A percentile compares a stretch with the other conserved stretches of the same genome.
phyloP scores from a whole-genome alignment of 2,888 invertebrate species.

The Drosophila histrio region DNA sequence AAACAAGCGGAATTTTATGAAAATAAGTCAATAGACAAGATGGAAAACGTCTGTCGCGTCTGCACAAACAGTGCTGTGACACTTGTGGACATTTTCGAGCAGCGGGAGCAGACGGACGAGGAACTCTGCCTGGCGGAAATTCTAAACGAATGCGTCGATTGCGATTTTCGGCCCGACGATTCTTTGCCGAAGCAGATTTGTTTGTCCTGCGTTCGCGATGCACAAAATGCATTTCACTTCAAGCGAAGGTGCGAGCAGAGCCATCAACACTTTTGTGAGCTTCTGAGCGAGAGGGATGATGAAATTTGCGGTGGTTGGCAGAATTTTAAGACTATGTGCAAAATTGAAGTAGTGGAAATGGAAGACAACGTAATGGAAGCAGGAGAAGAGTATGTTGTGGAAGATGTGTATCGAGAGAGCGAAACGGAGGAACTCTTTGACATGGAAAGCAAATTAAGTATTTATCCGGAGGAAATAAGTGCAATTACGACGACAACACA shows the following conservation, averaged over 20 bases:
- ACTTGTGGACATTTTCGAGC: slow-evolving; percentile 5
- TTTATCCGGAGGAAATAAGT: background rate
- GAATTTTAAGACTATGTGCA: background rate
- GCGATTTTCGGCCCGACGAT: slow-evolving; percentile 17
- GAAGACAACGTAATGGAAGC: background rate
- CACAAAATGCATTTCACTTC: slow-evolving; percentile 35
- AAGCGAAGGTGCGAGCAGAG: slow-evolving; percentile 15
- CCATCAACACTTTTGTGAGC: slow-evolving; percentile 3
- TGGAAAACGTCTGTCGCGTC: slow-evolving; percentile 16
- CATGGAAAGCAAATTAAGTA: background rate
- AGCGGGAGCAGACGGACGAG: background rate
- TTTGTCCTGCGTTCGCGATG: slow-evolving; percentile 27
- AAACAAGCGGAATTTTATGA: background rate
- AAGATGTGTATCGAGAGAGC: background rate
- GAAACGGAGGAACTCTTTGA: background rate
- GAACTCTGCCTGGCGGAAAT: slow-evolving; percentile 27
- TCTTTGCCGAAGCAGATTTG: slow-evolving; percentile 44
- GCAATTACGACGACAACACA: too few relatives aligned
- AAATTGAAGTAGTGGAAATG: background rate
- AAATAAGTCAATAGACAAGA: background rate
- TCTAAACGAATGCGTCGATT: slow-evolving; percentile 3
- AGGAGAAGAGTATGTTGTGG: background rate
- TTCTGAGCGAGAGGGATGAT: background rate
- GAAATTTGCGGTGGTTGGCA: background rate
- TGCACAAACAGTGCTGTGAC: slow-evolving; percentile 4